A percentile compares a stretch with the other conserved stretches of the same genome.
These are phyloP conservation scores for Leucania comma DNA, from an alignment of 2,888 invertebrate genomes.

Conservation along the genomic window DNA sequence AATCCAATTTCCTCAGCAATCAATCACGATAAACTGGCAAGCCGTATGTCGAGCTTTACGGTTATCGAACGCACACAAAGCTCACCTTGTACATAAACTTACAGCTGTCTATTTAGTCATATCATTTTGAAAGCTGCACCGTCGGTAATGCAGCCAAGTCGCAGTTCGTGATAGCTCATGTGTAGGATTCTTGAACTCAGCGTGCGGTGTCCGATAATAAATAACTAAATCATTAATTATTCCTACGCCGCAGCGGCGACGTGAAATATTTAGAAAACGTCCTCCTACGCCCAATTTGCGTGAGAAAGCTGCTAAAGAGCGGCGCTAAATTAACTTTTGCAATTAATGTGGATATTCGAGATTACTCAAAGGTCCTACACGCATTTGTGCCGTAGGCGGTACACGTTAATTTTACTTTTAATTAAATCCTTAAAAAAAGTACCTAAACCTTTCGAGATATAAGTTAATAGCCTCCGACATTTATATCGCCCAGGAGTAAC, in stretches of 20 bases:
- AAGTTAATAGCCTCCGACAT: slow-evolving; percentile 32
- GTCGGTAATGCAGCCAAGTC: slow-evolving; percentile 8
- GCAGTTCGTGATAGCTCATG: slow-evolving; percentile 32
- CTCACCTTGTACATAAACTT: slow-evolving; percentile 11
- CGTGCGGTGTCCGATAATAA: slow-evolving; percentile 65
- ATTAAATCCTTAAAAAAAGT: slow-evolving; percentile 48
- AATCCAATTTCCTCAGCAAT: background rate
- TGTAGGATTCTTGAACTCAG: slow-evolving; percentile 56
- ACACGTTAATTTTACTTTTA: slow-evolving; percentile 39
- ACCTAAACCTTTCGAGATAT: slow-evolving; percentile 5
- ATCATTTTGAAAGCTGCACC: slow-evolving; percentile 27
- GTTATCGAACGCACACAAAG: slow-evolving; percentile 16
- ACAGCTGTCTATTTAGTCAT: slow-evolving; percentile 34
- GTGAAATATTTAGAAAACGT: slow-evolving; percentile 79
- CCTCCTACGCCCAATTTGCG: slow-evolving; percentile 77
- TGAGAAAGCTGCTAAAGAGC: slow-evolving; percentile 73
- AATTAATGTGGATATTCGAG: slow-evolving; percentile 68
- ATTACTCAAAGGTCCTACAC: slow-evolving; percentile 51
- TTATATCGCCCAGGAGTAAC: slow-evolving; percentile 43
- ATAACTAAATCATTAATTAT: slow-evolving; percentile 80
- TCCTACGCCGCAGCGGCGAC: slow-evolving; percentile 69
- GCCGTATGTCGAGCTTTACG: slow-evolving; percentile 2
- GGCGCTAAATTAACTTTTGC: slow-evolving; percentile 71
- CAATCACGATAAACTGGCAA: slow-evolving; percentile 8
- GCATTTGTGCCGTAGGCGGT: slow-evolving; percentile 37